phyloP scores from a whole-genome alignment of 1,140 invertebrate species.

The Drosophila obscura region DNA sequence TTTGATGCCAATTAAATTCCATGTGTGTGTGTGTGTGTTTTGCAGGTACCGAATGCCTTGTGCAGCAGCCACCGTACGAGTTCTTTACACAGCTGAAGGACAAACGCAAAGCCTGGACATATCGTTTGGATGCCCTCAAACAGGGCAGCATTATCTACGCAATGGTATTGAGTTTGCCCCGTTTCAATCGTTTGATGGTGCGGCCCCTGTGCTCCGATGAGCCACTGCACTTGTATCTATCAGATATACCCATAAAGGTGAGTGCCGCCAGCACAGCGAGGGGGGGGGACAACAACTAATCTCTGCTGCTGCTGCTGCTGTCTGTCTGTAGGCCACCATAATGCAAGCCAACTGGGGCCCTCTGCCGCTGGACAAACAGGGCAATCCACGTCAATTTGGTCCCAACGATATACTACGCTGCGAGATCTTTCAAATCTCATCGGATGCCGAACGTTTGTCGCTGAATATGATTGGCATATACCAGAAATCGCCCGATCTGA shows the following conservation, averaged over 20 bases:
- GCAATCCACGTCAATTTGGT: conserved; percentile 90
- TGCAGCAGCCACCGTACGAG: conserved; percentile 91
- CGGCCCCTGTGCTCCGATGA: conserved; percentile 93
- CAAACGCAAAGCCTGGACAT: conserved; percentile 59
- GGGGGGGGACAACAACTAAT: not conserved
- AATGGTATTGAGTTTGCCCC: conserved; percentile 87
- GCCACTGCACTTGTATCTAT: conserved; percentile 90
- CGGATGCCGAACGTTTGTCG: conserved; percentile 93
- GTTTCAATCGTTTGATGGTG: conserved; percentile 89
- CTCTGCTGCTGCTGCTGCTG: not conserved
- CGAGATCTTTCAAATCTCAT: conserved; percentile 93
- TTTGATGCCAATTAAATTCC: no score
- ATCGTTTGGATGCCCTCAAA: conserved; percentile 84
- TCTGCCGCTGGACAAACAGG: conserved; percentile 88
- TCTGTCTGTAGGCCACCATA: conserved; percentile 53
- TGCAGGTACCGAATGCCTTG: conserved; percentile 34
- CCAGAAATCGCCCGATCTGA: conserved; percentile 88
- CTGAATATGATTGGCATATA: conserved; percentile 92
- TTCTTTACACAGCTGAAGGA: conserved; percentile 87
- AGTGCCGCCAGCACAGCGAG: not conserved
- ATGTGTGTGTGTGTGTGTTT: not conserved
- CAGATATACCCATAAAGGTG: conserved; percentile 93
- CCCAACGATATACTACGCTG: conserved; percentile 94
- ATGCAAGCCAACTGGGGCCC: conserved; percentile 58
- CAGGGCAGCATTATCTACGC: conserved; percentile 93